Base-by-base conservation (phyloP, 2,113 vertebrate genomes). In the Numida meleagris region DNA sequence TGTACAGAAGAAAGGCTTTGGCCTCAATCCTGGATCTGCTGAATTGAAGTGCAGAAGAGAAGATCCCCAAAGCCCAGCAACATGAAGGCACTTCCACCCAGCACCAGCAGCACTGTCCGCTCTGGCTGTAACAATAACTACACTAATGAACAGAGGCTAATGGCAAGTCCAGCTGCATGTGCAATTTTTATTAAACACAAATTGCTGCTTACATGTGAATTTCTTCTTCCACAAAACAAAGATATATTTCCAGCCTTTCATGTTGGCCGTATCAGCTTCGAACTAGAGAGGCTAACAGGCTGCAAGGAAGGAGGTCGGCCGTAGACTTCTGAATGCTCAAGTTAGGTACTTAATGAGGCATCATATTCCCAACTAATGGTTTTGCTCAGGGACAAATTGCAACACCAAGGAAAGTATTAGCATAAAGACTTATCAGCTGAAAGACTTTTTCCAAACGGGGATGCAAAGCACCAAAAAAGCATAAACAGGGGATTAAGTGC, bases 1-100 rank as follows among this genome's bases (percentile, higher is more conserved):
- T 7, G 24, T 42, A 73, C 59, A 76, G 36, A 81, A 92, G 53
- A 93, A 88, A 94, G 92, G 72, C 59, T 95, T 72, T 94, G 89
- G 91, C 91, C 88, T 95, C 23, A 4, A 86, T 89, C 88, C 88
- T 95, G 82, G 55, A 71, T 82, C 89, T 88, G 70, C 83, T 86
- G 90, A 96, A 96, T 65, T 62, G 15, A 90, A 93, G 89, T 53
- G 43, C 34, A 42, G 86, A 86, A 87, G 25, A 84, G 50, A 86
- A 95, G 92, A 79, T 65, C 79, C 80, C 75, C 17, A 21, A 72
- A 90, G 83, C 29, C 14, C 43, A 76, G 72, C 59, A 93, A 96
- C 0, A 1, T 1, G 12, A 68, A 74, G 66, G 61, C 65, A 63
- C 57, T 90, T 86, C 66, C 77, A 71, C 46, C 14, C 42, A 2